These are phyloP conservation scores for Platalea minor DNA, from an alignment of 2,797 vertebrate genomes.

Conservation along the genomic window DNA sequence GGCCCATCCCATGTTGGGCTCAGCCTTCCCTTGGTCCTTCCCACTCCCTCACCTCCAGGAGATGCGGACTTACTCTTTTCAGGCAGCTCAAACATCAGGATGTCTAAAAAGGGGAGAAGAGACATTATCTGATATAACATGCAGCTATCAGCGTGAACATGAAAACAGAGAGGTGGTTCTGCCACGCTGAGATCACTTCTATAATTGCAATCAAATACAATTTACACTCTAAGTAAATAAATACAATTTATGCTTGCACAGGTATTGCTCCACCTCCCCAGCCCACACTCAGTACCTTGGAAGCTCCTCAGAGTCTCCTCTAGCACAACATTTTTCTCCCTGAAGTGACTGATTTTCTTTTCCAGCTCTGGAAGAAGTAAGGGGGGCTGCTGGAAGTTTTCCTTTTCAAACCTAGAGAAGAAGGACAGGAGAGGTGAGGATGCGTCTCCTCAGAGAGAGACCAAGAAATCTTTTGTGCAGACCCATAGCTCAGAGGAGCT, in stretches of 20 bases:
- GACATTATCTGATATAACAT: rapidly evolving
- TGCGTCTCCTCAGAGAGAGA: rapidly evolving
- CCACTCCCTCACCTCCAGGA: neutral
- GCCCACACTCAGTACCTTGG: neutral
- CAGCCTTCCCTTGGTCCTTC: neutral
- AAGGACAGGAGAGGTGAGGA: rapidly evolving
- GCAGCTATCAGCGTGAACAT: rapidly evolving
- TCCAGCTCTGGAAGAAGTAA: neutral
- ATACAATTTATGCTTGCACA: rapidly evolving
- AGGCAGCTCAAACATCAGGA: neutral
- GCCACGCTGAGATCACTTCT: rapidly evolving
- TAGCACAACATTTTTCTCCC: neutral
- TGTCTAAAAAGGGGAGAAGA: neutral
- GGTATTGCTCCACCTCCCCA: rapidly evolving
- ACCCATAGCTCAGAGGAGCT: neutral
- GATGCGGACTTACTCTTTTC: neutral
- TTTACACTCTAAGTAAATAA: neutral
- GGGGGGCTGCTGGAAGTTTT: neutral
- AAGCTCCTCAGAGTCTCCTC: neutral
- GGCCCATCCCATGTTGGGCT: neutral
- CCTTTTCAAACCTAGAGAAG: neutral
- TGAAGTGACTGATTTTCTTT: neutral
- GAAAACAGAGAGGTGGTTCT: neutral
- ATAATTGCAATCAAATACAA: rapidly evolving
- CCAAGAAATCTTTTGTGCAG: rapidly evolving